Conservation (phyloP, 2,113 vertebrate genomes). For the Carollia perspicillata region DNA sequence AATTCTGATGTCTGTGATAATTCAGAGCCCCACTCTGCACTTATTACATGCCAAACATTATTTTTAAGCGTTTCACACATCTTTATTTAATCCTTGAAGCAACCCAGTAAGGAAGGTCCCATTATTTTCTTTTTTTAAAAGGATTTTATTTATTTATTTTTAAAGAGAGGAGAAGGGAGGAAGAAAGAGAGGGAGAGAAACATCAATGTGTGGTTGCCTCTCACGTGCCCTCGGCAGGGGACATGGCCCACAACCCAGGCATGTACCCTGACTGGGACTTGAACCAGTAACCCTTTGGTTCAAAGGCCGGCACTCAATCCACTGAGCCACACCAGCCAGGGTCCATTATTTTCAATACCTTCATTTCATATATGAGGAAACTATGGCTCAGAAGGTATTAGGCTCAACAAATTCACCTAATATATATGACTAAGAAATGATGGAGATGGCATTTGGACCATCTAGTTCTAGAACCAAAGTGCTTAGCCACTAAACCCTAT, state of each 20-base stretch:
- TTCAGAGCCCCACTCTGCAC: neutral
- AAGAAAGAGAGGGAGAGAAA: too few species aligned
- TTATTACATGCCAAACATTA: neutral
- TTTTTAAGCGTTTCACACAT: neutral
- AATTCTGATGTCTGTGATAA: neutral
- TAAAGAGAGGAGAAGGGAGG: too few species aligned
- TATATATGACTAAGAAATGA: neutral
- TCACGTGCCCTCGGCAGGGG: too few species aligned
- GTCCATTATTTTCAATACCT: neutral
- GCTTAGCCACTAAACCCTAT: neutral
- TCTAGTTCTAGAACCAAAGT: neutral
- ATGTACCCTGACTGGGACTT: too few species aligned
- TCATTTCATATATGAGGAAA: neutral
- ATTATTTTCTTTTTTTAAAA: neutral
- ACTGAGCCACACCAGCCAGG: too few species aligned
- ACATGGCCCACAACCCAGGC: too few species aligned
- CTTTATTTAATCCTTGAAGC: neutral
- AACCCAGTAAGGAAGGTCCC: neutral
- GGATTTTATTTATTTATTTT: too few species aligned
- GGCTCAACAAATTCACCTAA: neutral
- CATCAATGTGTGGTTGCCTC: too few species aligned
- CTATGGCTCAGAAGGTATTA: neutral
- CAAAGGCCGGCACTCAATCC: too few species aligned
- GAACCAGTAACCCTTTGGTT: too few species aligned
- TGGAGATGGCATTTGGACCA: neutral